These are phyloP conservation scores for Oxyscelio sp. DNA, from an alignment of 2,888 invertebrate genomes.

Conservation along the genomic window DNA sequence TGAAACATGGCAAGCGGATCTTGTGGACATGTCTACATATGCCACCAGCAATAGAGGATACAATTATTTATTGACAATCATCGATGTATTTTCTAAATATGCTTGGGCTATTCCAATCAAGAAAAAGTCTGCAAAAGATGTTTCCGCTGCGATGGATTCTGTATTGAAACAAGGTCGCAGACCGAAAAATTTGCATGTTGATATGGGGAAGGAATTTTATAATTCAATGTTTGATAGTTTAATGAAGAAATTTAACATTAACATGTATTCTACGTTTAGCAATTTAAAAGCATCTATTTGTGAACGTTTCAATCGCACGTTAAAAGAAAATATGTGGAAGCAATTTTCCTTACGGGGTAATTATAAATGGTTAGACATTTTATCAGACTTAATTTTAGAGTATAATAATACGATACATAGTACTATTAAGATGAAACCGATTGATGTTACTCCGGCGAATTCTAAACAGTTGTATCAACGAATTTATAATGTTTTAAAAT, in stretches of 20 bases:
- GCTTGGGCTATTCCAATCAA: constrained; percentile 84
- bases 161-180: constrained; percentile 36
- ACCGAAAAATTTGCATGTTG: constrained; percentile 21
- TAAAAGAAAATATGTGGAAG: constrained; percentile 23
- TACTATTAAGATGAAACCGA: constrained; percentile 54
- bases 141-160: constrained; percentile 74
- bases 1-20: constrained; percentile 88
- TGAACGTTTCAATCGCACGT: constrained; percentile 26
- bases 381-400: not conserved
- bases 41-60: constrained; percentile 81
- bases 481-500: too few species aligned
- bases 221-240: constrained; percentile 14
- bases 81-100: constrained; percentile 86
- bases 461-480: constrained; percentile 18
- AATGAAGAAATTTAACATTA: constrained; percentile 17
- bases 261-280: constrained; percentile 29
- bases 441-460: constrained; percentile 36
- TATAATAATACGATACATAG: constrained; percentile 48
- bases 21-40: constrained; percentile 84
- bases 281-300: constrained; percentile 34
- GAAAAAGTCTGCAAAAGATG: constrained; percentile 78
- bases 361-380: constrained; percentile 4
- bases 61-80: constrained; percentile 84
- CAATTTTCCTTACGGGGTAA: constrained; percentile 9
- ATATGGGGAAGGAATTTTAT: constrained; percentile 1